These are phyloP conservation scores for Deladenus siricidicola DNA, from an alignment of 2,888 invertebrate species.

Conservation along the genomic window DNA sequence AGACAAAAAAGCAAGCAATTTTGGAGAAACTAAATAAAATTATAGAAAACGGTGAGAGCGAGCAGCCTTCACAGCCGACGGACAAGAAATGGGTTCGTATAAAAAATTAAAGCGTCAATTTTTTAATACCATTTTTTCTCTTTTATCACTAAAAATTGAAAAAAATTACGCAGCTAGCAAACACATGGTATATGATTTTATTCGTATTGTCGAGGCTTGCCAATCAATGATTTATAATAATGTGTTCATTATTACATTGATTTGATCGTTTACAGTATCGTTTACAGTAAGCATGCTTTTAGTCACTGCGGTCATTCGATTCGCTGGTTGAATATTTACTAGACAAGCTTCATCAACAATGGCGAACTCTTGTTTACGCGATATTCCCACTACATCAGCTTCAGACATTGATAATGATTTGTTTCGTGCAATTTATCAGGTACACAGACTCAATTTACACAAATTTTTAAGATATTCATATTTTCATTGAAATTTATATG, in stretches of 20 bases:
- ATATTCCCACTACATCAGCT: constrained; percentile 45
- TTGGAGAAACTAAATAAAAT: constrained; percentile 14
- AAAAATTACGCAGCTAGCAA: constrained; percentile 11
- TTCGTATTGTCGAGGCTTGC: background rate
- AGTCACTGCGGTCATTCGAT: constrained; percentile 26
- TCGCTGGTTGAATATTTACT: constrained; percentile 38
- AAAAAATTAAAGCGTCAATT: too few relatives aligned
- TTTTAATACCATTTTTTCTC: too few relatives aligned
- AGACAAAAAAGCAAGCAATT: constrained; percentile 20
- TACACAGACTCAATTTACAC: too few relatives aligned
- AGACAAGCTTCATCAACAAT: constrained; percentile 40
- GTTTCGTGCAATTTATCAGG: constrained; percentile 45
- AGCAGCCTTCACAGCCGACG: too few relatives aligned
- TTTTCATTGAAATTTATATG: constrained; percentile 3
- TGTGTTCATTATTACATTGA: constrained; percentile 3
- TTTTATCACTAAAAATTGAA: too few relatives aligned
- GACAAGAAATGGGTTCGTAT: too few relatives aligned
- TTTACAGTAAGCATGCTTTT: constrained; percentile 1
- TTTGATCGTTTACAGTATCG: background rate
- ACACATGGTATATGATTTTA: background rate
- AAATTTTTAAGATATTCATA: background rate
- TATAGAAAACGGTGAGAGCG: too few relatives aligned
- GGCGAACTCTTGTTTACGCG: constrained; percentile 35
- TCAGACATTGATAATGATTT: constrained; percentile 42
- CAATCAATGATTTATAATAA: too few relatives aligned